phyloP scores from a whole-genome alignment of 2,888 invertebrate species.

The Neoitamus cyanurus region DNA sequence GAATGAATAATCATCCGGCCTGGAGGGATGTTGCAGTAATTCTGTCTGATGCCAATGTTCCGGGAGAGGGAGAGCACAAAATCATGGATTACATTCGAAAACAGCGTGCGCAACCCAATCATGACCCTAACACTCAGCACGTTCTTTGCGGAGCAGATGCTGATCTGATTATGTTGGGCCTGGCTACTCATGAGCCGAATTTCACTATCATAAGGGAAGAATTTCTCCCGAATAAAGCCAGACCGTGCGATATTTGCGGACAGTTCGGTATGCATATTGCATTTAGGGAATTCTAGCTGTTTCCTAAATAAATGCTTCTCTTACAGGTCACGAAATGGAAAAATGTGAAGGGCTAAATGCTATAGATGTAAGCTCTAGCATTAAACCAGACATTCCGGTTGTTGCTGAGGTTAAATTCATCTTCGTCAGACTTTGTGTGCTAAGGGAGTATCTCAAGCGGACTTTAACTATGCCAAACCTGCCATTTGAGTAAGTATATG shows the following conservation, averaged over 20 bases:
- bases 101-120: conserved; percentile 93
- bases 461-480: conserved; percentile 92
- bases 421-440: conserved; percentile 90
- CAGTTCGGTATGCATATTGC: conserved; percentile 71
- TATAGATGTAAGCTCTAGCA: conserved; percentile 68
- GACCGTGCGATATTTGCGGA: conserved; percentile 95
- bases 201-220: conserved; percentile 99
- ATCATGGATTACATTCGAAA: conserved; percentile 99
- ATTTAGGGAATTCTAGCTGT: not conserved
- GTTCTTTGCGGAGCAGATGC: conserved; percentile 98
- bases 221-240: conserved; percentile 96
- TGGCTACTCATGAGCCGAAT: conserved; percentile 98
- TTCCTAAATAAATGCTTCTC: not conserved
- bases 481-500: conserved; percentile 74
- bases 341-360: conserved; percentile 84
- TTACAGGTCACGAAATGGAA: conserved; percentile 86
- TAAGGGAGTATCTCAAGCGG: conserved; percentile 91
- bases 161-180: conserved; percentile 96
- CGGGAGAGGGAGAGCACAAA: conserved; percentile 98
- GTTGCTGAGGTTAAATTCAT: conserved; percentile 87
- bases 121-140: conserved; percentile 98
- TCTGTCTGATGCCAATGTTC: conserved; percentile 98
- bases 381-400: conserved; percentile 70
- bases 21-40: conserved; percentile 95
- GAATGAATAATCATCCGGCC: conserved; percentile 89